Conservation (phyloP, 2,113 vertebrate genomes). For the Xiphophorus hellerii region DNA sequence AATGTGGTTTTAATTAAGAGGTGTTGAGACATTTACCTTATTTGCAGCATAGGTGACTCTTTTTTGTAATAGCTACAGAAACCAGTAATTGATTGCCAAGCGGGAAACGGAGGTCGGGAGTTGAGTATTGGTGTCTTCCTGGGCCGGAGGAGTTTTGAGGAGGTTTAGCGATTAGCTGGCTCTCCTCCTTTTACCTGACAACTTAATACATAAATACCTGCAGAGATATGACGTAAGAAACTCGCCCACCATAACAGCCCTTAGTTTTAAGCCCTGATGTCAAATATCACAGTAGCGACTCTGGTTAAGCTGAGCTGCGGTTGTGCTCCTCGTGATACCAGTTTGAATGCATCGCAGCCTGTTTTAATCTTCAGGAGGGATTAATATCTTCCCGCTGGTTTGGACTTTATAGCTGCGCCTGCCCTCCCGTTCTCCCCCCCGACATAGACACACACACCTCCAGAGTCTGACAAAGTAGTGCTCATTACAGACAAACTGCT, state of each 20-base stretch:
- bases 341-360: constrained; percentile 52
- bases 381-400: constrained; percentile 57
- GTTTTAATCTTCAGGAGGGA: constrained; percentile 48
- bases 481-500: constrained; percentile 63
- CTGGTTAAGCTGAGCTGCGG: constrained; percentile 48
- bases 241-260: constrained; percentile 20
- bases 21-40: constrained; percentile 65
- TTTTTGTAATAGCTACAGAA: constrained; percentile 62
- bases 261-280: constrained; percentile 46
- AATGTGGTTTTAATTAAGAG: constrained; percentile 80
- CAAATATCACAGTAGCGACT: constrained; percentile 57
- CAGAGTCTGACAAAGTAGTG: constrained; percentile 48
- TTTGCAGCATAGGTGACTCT: constrained; percentile 60
- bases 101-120: constrained; percentile 76
- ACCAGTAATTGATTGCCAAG: constrained; percentile 76
- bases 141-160: constrained; percentile 44
- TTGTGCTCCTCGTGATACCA: constrained; percentile 44
- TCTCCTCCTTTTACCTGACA: constrained; percentile 25
- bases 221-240: constrained; percentile 32
- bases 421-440: not conserved
- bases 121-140: constrained; percentile 47
- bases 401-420: constrained; percentile 35
- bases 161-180: constrained; percentile 10
- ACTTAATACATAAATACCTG: constrained; percentile 33
- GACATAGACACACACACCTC: not conserved